Conservation (phyloP, 1,140 invertebrate genomes). For the Drosophila trapezifrons region DNA sequence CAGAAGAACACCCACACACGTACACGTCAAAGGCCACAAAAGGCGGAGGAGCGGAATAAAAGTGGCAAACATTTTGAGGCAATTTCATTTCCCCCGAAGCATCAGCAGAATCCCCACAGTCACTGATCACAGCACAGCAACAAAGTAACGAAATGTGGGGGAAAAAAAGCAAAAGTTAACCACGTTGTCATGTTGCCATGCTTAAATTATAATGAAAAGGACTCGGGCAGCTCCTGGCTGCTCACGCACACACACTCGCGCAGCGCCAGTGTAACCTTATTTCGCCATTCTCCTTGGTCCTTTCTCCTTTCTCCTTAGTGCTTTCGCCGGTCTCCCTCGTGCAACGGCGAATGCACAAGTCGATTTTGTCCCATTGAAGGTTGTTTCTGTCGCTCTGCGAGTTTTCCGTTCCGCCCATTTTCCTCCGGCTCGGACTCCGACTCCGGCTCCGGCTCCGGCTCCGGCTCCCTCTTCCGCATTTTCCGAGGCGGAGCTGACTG, state of each 20-base stretch:
- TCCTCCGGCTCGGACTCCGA: constrained; percentile 25
- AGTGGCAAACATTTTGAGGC: constrained; percentile 78
- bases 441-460: neutral
- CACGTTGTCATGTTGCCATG: constrained; percentile 80
- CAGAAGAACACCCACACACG: constrained; percentile 34
- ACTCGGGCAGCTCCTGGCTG: constrained; percentile 63
- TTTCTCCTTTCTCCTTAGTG: constrained; percentile 21
- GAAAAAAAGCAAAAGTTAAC: constrained; percentile 78
- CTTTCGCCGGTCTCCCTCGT: constrained; percentile 25
- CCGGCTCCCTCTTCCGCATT: neutral
- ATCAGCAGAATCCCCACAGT: constrained; percentile 53
- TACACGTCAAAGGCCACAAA: constrained; percentile 64
- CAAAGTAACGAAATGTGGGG: constrained; percentile 57
- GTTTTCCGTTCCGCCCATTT: constrained; percentile 38
- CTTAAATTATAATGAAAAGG: constrained; percentile 83
- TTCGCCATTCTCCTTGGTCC: constrained; percentile 46
- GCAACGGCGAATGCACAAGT: constrained; percentile 73
- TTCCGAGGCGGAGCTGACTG: constrained; percentile 56
- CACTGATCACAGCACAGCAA: constrained; percentile 74
- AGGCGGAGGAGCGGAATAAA: constrained; percentile 51
- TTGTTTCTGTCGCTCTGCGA: constrained; percentile 43
- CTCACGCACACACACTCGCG: constrained; percentile 23
- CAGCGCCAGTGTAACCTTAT: constrained; percentile 61
- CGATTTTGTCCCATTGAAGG: constrained; percentile 75
- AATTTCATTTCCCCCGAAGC: constrained; percentile 69